Base-by-base conservation (phyloP, 2,797 vertebrate species). In the Pangasius macronema region DNA sequence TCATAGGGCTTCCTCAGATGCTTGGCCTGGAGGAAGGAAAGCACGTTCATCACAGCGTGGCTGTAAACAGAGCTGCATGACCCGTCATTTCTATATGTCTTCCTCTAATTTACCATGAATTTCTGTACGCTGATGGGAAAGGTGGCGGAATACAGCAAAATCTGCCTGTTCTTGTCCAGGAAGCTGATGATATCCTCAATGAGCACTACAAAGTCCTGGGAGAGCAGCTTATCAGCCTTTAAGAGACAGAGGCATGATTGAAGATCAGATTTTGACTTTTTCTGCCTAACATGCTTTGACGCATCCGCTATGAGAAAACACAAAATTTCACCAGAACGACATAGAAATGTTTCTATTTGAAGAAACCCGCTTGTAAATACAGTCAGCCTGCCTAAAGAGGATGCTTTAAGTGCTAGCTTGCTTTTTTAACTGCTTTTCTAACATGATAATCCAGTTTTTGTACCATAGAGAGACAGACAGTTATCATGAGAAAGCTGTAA, bases 61-160 rank as follows among this genome's bases (percentile, higher is more conserved):
- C 13, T 7, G n/a, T 55, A 73, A n/a, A 24, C 0, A 33, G 10
- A 63, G 63, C 0, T 0, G 24, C 36, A 1, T 33, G 18, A 33
- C 3, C 0, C 1, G 1, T 2, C 10, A 18, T 49, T 65, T 42
- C 11, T 16, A 9, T 0, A 27, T 10, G 3, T 20, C 0, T 84
- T 57, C 49, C 13, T 24, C 46, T 0, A 33, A 73, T 57, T 30
- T 92, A 96, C 96, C 96, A 97, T 97, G 92, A 97, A 97, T 90
- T 95, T 96, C 92, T 97, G 96, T 88, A 97, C 96, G 20, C 94
- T 97, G 93, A 95, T 95, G 85, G 96, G 96, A 92, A 97, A 96
- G 89, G 96, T 97, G 55, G 96, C 96, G 20, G 96, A 97, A 92
- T 96, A 97, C 81, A 97, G 95, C 90, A 97, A 93, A 91, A 97